Evolutionary conservation across 2,888 invertebrate species (phyloP), one percentile per base, ranked within the genome.

Genomic region (Itoplectis maculator): DNA sequence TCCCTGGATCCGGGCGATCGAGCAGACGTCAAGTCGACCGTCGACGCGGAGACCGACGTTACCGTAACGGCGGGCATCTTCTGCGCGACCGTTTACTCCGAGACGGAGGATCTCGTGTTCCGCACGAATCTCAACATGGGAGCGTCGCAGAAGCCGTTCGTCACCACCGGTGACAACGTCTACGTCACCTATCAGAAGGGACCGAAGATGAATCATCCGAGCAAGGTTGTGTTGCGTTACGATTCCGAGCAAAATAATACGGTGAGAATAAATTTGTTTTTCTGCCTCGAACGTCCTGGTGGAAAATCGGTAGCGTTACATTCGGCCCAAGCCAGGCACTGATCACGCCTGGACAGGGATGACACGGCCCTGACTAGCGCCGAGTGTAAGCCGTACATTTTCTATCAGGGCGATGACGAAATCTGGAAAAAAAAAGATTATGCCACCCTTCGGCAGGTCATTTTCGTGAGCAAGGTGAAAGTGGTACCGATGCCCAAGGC

Each of bases 61-160:
- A 65, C 15, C 15, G n/a, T 51, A 2, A 11, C 18, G 9, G 68
- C 54, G 9, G 80, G 76, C 20, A 72, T 84, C 29, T 84, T 82
- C 49, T 65, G 66, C 66, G 70, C 73, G 9, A 84, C 79, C 0
- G 45, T 79, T 45, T 84, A 63, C 51, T 85, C 82, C 4, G 73
- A 78, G 3, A 68, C 66, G 9, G 80, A 84, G 42, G 77, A 82
- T 47, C 59, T 82, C 4, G 75, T 80, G 2, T 84, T 80, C 13
- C 74, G 78, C 0, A 68, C 75, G n/a, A 82, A 84, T 69, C 63
- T 74, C 18, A 80, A 84, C 18, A 69, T 76, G 54, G 76, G 81
- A 37, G 68, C 72, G 0, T 66, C 66, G 5, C 54, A 72, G 65
- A 82, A 84, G 8, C 47, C 72, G 42, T 37, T 83, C 1, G 65